Evolutionary conservation across 2,113 vertebrate genomes (phyloP), one percentile per base, ranked within the genome.

Genomic region (Boulengeromyrus knoepffleri): DNA sequence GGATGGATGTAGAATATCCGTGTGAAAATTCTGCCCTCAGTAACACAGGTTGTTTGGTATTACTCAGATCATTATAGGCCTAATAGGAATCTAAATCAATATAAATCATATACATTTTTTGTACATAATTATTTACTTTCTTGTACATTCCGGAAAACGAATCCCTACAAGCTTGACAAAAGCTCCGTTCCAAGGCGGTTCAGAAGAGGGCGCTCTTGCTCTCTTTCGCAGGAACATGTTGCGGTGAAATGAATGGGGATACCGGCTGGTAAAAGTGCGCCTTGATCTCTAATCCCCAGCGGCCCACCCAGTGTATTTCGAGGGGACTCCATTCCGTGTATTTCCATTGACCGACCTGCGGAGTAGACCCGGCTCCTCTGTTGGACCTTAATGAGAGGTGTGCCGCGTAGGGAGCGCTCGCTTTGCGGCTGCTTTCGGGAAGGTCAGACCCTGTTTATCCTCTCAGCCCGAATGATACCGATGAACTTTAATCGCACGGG

Each of bases 331-430:
- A 80, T 42, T 80, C 74, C 74, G 36, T 80, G 36, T 80, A 80
- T 80, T 80, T 80, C 36, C 5, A 17, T 39, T 80, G 74, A 42
- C 74, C 74, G 36, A 39, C 74, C 74, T 80, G 36, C 74, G 5
- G 74, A 42, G 74, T 19, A 42, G 36, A 27, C 15, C 74, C 74
- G 74, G 74, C 74, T 42, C 2, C 74, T 80, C 74, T 7, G 74
- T 80, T 80, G 74, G 74, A 80, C 74, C 74, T 42, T 80, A 80
- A 80, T 42, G 74, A 42, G 36, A 80, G 74, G 74, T 80, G 74
- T 80, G 74, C 31, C 15, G 19, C n/a, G 74, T 19, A 39, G 74
- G 74, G 74, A 80, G 74, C 31, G 17, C 6, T 42, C 74, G 74
- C 74, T 80, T 80, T 19, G 74, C 74, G 13, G 31, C 15, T 42